Evolutionary conservation across 2,113 vertebrate genomes (phyloP).

Genomic region (Vidua chalybeata): DNA sequence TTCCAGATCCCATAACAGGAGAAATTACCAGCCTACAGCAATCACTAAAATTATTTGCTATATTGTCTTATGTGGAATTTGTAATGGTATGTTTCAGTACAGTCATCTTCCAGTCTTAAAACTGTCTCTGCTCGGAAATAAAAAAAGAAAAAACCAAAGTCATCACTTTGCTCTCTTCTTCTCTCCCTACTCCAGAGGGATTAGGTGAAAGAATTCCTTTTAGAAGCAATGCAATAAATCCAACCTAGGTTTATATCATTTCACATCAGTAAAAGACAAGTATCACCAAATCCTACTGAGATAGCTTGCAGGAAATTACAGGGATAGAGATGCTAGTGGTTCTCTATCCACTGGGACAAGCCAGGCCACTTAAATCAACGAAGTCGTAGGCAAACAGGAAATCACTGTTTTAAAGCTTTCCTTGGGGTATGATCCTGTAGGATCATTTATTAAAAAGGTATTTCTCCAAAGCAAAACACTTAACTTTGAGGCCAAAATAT

Average conservation of each 20-base stretch:
- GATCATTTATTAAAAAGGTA: not conserved
- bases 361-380: not conserved
- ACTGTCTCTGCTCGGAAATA: not conserved
- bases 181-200: not conserved
- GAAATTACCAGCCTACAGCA: not conserved
- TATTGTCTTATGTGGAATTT: not conserved
- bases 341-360: not conserved
- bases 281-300: constrained; percentile 32
- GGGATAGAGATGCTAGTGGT: constrained; percentile 7
- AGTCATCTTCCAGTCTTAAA: not conserved
- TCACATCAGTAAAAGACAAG: not conserved
- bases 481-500: not conserved
- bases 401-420: constrained; percentile 18
- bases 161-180: not conserved
- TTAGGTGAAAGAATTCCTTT: constrained; percentile 30
- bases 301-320: constrained; percentile 47
- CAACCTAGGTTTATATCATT: constrained; percentile 11
- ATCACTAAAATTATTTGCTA: not conserved
- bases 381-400: constrained; percentile 26
- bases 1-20: not conserved
- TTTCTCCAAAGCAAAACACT: constrained; percentile 6
- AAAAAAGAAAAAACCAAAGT: not conserved
- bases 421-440: not conserved
- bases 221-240: not conserved
- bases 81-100: not conserved